These are phyloP conservation scores for Cydia amplana DNA, from an alignment of 1,140 invertebrate species.

Conservation along the genomic window DNA sequence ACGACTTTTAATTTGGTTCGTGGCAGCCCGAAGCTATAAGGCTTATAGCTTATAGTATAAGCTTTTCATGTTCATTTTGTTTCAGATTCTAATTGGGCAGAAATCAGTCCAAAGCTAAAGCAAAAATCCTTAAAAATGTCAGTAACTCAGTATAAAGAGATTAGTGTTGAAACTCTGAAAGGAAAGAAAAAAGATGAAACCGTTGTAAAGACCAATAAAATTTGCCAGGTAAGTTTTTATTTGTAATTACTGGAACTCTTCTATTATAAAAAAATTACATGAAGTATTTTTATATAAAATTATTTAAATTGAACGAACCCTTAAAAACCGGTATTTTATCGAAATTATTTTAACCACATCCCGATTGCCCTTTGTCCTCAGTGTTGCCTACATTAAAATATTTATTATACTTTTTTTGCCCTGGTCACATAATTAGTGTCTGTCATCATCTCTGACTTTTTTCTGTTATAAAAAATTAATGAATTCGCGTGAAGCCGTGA, in stretches of 20 bases:
- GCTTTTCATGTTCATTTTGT: conserved; percentile 28
- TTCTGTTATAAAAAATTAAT: conserved; percentile 28
- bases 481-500: conserved; percentile 22
- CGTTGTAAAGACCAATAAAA: conserved; percentile 64
- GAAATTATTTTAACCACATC: not conserved
- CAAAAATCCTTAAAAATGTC: conserved; percentile 62
- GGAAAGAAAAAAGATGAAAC: conserved; percentile 74
- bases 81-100: conserved; percentile 64
- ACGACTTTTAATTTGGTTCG: too few relatives aligned
- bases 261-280: too few relatives aligned
- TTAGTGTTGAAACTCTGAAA: conserved; percentile 64
- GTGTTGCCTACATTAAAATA: conserved; percentile 11
- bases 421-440: conserved; percentile 4
- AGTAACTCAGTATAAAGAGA: conserved; percentile 62
- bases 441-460: conserved; percentile 27
- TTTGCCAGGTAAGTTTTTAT: conserved; percentile 64
- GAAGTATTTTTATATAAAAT: not conserved
- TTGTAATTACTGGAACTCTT: too few relatives aligned
- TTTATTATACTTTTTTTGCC: not conserved
- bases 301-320: not conserved
- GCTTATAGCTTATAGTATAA: too few relatives aligned
- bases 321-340: conserved; percentile 15
- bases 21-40: too few relatives aligned
- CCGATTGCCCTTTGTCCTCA: conserved; percentile 6
- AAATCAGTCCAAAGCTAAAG: conserved; percentile 61